Evolutionary conservation across 1,140 invertebrate species (phyloP), one percentile per base, ranked within the genome.

Genomic region (Gryllus bimaculatus): DNA sequence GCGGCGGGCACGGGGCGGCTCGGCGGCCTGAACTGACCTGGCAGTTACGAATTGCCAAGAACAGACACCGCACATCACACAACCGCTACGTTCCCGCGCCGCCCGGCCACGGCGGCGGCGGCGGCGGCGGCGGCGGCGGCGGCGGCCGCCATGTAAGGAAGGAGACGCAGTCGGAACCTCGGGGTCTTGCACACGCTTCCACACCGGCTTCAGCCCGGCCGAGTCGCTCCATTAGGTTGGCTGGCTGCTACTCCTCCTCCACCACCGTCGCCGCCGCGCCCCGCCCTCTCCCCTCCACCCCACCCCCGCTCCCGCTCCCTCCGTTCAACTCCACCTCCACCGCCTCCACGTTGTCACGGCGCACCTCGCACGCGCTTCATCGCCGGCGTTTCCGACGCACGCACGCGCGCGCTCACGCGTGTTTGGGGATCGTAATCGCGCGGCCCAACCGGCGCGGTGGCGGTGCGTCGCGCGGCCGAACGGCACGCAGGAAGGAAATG

Each of bases 1-100:
- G 54, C 54, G 18, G 54, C 54, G 1, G 54, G 26, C 26, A 39
- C 18, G 54, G 10, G 18, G 54, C 54, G 54, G 10, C 10, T 13
- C 10, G 18, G 18, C 54, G 54, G 54, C 54, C 18, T 66, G 54
- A 2, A 66, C 54, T 66, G 10, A 66, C 10, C 54, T 66, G 54
- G 54, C 54, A 66, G 54, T 66, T 66, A 66, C 54, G 54, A 66
- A 66, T 66, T 66, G 54, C 54, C 54, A 66, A 66, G 54, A 66
- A 66, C 54, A 66, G 54, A 66, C 54, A 66, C 54, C 54, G 54
- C 54, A 66, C 54, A 66, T 66, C 54, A 66, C 54, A 66, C 54
- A 66, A 66, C 54, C 54, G 54, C 54, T 66, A 66, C 54, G 54
- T 66, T 66, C 54, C 26, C 26, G 26, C 26, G 26, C 26, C 26